Conservation (phyloP, 2,113 vertebrate species). For the Dinomys branickii region DNA sequence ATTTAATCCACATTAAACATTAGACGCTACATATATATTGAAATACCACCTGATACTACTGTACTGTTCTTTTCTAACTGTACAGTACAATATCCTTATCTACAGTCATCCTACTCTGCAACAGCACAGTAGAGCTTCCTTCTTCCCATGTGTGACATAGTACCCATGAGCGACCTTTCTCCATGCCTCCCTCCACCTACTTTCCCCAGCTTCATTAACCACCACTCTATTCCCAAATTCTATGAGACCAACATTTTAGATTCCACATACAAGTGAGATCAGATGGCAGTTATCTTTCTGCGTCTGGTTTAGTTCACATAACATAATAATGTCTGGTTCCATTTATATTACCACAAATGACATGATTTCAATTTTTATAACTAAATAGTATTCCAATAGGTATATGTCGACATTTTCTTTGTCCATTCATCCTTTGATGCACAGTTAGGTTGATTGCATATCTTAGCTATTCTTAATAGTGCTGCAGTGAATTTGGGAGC, state of each 20-base stretch:
- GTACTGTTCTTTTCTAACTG: background rate
- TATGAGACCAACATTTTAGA: background rate
- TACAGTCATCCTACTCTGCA: background rate
- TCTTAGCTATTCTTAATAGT: background rate
- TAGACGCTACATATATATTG: no score
- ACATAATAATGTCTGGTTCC: background rate
- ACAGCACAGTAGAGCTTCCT: background rate
- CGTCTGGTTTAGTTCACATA: background rate
- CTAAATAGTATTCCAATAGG: background rate
- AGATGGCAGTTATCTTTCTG: background rate
- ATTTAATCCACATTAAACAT: background rate
- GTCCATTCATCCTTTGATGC: background rate
- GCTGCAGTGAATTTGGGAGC: background rate
- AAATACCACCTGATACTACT: no score
- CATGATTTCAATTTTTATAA: background rate
- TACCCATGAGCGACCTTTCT: background rate
- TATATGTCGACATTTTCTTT: background rate
- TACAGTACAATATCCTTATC: background rate
- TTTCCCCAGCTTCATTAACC: background rate
- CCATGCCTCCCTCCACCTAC: background rate
- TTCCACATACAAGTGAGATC: background rate
- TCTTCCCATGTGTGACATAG: background rate
- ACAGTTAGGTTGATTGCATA: background rate
- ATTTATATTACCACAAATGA: background rate
- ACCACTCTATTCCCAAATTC: background rate